Conservation (phyloP, 2,797 vertebrate species). For the Acanthiza pusilla region DNA sequence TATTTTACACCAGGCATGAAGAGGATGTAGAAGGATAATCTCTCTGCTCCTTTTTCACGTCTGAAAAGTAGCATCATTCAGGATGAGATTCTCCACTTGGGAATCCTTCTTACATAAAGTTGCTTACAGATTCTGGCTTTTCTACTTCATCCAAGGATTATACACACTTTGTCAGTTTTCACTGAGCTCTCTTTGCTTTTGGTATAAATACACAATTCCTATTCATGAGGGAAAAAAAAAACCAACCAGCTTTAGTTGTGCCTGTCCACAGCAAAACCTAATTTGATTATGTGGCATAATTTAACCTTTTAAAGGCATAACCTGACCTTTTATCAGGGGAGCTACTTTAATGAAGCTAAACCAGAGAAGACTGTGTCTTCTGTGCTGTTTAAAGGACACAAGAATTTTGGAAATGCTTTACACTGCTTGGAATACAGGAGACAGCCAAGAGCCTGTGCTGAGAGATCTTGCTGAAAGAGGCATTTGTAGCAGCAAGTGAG, state of each 20-base stretch:
- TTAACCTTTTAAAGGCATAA: background rate
- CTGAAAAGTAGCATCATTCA: background rate
- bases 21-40: background rate
- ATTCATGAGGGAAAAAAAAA: background rate
- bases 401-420: background rate
- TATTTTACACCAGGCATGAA: background rate
- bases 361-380: background rate
- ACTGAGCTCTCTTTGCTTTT: slow-evolving; percentile 1
- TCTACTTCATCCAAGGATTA: slow-evolving; percentile 49
- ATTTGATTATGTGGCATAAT: background rate
- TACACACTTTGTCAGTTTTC: background rate
- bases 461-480: background rate
- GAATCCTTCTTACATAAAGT: background rate
- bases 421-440: background rate
- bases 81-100: slow-evolving; percentile 12
- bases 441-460: background rate
- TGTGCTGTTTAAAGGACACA: background rate
- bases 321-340: background rate
- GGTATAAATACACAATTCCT: background rate
- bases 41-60: background rate
- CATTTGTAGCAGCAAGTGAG: background rate
- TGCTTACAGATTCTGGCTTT: background rate
- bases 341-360: background rate
- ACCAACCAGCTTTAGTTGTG: background rate
- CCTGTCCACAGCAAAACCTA: background rate